Conservation (phyloP, 2,888 invertebrate species). For the Xylota sylvarum region DNA sequence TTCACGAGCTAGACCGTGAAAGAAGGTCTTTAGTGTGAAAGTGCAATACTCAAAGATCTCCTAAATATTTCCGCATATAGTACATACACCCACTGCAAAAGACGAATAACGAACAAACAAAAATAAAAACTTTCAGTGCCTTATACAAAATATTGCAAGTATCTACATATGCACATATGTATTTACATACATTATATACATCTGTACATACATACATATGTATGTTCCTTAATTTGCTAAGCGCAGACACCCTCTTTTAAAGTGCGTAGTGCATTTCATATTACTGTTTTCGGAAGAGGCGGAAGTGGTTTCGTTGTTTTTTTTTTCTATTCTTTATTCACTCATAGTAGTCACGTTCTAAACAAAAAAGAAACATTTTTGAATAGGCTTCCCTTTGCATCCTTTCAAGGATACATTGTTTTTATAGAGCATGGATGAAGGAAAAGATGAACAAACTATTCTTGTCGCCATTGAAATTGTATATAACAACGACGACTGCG, state of each 20-base stretch:
- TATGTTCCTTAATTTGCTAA: slow-evolving; percentile 24
- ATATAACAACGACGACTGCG: slow-evolving; percentile 43
- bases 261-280: slow-evolving; percentile 46
- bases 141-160: neutral
- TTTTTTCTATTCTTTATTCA: slow-evolving; percentile 44
- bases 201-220: neutral
- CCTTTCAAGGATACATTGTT: slow-evolving; percentile 65
- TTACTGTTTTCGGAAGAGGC: slow-evolving; percentile 35
- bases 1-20: neutral
- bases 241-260: slow-evolving; percentile 32
- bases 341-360: slow-evolving; percentile 64
- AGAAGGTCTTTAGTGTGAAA: neutral
- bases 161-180: neutral
- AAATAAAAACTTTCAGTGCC: neutral
- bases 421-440: slow-evolving; percentile 39
- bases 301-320: slow-evolving; percentile 59
- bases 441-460: slow-evolving; percentile 62
- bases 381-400: slow-evolving; percentile 46
- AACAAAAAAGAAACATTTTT: slow-evolving; percentile 45
- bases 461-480: slow-evolving; percentile 62
- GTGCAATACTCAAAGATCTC: neutral
- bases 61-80: neutral
- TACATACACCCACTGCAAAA: neutral
- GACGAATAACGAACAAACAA: neutral
- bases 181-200: neutral